phyloP scores from a whole-genome alignment of 2,888 invertebrate species.

The Zygaena filipendulae region DNA sequence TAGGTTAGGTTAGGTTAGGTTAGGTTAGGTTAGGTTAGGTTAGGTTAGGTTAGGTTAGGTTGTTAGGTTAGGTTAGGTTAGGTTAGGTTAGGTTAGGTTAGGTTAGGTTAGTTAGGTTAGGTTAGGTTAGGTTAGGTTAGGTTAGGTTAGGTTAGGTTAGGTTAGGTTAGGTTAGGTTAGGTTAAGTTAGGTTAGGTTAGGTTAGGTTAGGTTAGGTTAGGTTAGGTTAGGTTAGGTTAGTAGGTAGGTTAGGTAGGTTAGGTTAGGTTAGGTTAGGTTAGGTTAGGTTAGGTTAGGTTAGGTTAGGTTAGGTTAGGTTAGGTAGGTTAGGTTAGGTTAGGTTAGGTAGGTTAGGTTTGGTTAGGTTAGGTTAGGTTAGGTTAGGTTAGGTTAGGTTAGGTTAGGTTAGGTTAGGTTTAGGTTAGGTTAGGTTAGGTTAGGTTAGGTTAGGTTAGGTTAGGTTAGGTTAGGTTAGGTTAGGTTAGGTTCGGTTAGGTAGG shows the following conservation, averaged over 20 bases:
- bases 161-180: slow-evolving; percentile 9
- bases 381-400: slow-evolving; percentile 9
- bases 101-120: slow-evolving; percentile 13
- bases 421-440: slow-evolving; percentile 11
- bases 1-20: slow-evolving; percentile 7
- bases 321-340: slow-evolving; percentile 11
- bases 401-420: slow-evolving; percentile 10
- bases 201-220: slow-evolving; percentile 9
- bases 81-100: slow-evolving; percentile 15
- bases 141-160: slow-evolving; percentile 10
- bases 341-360: slow-evolving; percentile 13
- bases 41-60: slow-evolving; percentile 11
- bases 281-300: slow-evolving; percentile 11
- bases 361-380: slow-evolving; percentile 5
- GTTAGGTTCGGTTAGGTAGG: slow-evolving; percentile 8
- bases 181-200: slow-evolving; percentile 10
- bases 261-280: slow-evolving; percentile 9
- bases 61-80: slow-evolving; percentile 13
- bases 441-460: slow-evolving; percentile 11
- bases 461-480: slow-evolving; percentile 11
- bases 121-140: slow-evolving; percentile 8
- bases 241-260: slow-evolving; percentile 7
- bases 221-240: slow-evolving; percentile 3
- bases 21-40: slow-evolving; percentile 12
- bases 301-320: slow-evolving; percentile 9